Conservation (phyloP, 2,113 vertebrate genomes). For the Poecile atricapillus region DNA sequence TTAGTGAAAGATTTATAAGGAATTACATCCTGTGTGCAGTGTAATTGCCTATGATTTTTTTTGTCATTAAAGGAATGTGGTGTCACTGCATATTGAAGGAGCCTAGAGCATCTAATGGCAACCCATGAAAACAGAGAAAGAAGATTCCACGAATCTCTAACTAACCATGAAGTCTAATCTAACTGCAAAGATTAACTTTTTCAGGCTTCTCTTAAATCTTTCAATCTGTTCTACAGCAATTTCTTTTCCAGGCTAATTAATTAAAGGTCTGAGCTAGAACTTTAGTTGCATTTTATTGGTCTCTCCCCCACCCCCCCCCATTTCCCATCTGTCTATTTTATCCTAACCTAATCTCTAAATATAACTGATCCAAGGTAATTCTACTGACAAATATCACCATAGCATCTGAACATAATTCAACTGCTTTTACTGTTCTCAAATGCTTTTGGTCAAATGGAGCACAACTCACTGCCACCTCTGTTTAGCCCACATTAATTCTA, state of each 20-base stretch:
- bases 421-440: not conserved
- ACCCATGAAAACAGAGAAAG: not conserved
- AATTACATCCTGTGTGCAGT: not conserved
- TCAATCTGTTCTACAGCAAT: not conserved
- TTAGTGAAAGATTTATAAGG: constrained; percentile 20
- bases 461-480: not conserved
- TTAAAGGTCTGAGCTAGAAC: not conserved
- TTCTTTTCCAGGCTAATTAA: constrained; percentile 25
- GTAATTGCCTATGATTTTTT: not conserved
- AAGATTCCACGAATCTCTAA: not conserved
- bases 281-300: not conserved
- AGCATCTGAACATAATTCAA: constrained; percentile 6
- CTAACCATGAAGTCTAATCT: not conserved
- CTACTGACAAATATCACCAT: not conserved
- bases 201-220: not conserved
- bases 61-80: not conserved
- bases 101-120: not conserved
- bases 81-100: not conserved
- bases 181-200: not conserved
- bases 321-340: constrained; percentile 10
- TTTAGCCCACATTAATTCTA: not conserved
- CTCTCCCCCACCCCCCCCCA: not conserved
- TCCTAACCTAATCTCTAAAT: not conserved
- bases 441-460: not conserved
- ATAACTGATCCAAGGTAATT: not conserved